These are phyloP conservation scores for Andinoacara biseriatus DNA, from an alignment of 2,113 vertebrate genomes.

Conservation along the genomic window DNA sequence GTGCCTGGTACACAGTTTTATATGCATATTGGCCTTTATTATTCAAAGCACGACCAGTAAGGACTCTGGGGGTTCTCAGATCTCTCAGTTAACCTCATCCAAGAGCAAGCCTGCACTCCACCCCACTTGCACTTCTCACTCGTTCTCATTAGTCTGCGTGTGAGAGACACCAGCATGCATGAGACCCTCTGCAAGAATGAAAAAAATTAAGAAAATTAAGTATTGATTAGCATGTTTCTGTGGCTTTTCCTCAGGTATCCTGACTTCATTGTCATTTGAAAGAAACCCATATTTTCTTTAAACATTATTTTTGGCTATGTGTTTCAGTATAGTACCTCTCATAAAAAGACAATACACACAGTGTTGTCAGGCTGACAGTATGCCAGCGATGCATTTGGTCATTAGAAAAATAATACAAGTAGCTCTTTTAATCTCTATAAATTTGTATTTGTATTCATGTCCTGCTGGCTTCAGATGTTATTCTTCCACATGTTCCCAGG, in stretches of 20 bases:
- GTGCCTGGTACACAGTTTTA: not conserved
- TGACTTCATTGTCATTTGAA: not conserved
- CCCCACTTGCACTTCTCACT: slow-evolving; percentile 9
- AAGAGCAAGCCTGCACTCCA: slow-evolving; percentile 27
- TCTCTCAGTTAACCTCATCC: slow-evolving; percentile 50
- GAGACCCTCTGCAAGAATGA: not conserved
- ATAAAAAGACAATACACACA: not conserved
- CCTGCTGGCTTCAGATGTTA: not conserved
- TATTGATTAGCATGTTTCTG: not conserved
- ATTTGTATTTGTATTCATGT: not conserved
- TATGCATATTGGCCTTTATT: slow-evolving; percentile 58
- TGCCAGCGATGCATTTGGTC: not conserved
- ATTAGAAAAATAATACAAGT: not conserved
- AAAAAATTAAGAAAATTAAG: not conserved
- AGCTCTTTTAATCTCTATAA: not conserved
- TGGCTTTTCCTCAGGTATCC: too few relatives aligned
- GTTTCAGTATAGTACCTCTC: rapidly evolving
- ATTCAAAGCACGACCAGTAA: slow-evolving; percentile 45
- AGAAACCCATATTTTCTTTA: not conserved
- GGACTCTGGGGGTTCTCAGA: slow-evolving; percentile 50
- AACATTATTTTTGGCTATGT: not conserved
- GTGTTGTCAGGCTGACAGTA: not conserved
- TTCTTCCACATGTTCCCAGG: not conserved
- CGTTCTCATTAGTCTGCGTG: slow-evolving; percentile 32
- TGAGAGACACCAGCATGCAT: slow-evolving; percentile 15